A percentile compares a stretch with the other conserved stretches of the same genome.
Conservation (phyloP, 1,140 invertebrate species). For the Leptoteleia sp. region DNA sequence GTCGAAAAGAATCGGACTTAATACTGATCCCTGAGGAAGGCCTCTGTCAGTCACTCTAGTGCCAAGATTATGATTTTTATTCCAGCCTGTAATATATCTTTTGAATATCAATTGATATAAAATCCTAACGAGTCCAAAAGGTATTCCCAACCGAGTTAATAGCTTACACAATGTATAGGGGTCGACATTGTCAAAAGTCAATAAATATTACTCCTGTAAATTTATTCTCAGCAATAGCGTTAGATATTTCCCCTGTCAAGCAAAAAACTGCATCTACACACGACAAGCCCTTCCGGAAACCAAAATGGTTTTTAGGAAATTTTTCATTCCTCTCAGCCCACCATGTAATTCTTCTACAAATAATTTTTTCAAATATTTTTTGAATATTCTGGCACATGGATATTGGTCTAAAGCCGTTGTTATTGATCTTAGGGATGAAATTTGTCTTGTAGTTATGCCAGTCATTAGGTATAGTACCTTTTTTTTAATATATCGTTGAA, state of each 20-base stretch:
- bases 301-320: background rate
- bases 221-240: no score
- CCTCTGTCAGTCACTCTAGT: background rate
- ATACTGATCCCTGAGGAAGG: background rate
- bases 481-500: background rate
- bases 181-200: background rate
- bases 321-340: background rate
- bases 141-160: background rate
- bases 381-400: background rate
- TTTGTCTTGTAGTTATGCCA: background rate
- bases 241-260: background rate
- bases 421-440: background rate
- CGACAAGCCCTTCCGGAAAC: background rate
- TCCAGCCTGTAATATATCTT: background rate
- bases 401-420: background rate
- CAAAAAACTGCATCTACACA: background rate
- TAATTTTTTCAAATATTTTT: background rate
- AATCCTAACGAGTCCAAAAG: background rate
- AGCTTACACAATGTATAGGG: background rate
- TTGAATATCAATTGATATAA: background rate
- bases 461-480: background rate
- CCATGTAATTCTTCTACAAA: background rate
- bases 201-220: background rate
- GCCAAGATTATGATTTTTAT: background rate
- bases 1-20: background rate